Base-by-base conservation (phyloP, 2,797 vertebrate genomes). In the Luscinia luscinia region DNA sequence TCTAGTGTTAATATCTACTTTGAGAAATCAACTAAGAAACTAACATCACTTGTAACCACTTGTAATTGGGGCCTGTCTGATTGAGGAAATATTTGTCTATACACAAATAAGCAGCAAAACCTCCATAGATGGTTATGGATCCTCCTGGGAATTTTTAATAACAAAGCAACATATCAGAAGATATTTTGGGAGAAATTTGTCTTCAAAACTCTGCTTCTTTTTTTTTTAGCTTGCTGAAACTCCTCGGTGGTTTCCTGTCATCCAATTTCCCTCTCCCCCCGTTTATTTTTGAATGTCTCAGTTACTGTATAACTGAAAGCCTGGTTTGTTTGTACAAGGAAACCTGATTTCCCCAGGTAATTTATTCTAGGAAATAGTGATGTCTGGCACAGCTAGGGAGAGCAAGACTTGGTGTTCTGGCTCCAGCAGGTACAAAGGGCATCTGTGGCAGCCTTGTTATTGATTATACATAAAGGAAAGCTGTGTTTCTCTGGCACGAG, bases 341-440 rank as follows among this genome's bases (percentile, higher is more conserved):
- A 94, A 95, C 69, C 40, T 4, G 5, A 79, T 87, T 96, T 93
- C 80, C 75, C 63, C 46, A 58, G 77, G 62, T 94, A 84, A 89
- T 93, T 95, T 83, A 38, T 94, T 94, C 80, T 90, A 74, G 87
- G 90, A 93, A 96, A 89, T 51, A 55, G 82, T 76, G 63, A 78
- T 90, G 85, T 75, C 85, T 97, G 87, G 77, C 93, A 66, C 52
- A 68, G 63, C 67, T 68, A 45, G 54, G 62, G 63, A 87, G 52
- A 80, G 40, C 70, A 67, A 83, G 83, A 77, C 77, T 87, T 78
- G 57, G 85, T 91, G 89, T 82, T 94, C 87, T 93, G 91, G 69
- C 63, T 69, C 9, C 2, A 14, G 85, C 77, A 70, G 82, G 93
- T 84, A 87, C 87, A 91, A 90, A 94, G 88, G 85, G 74, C 22